Evolutionary conservation across 2,888 invertebrate genomes (phyloP).

Genomic region (Alitta virens): DNA sequence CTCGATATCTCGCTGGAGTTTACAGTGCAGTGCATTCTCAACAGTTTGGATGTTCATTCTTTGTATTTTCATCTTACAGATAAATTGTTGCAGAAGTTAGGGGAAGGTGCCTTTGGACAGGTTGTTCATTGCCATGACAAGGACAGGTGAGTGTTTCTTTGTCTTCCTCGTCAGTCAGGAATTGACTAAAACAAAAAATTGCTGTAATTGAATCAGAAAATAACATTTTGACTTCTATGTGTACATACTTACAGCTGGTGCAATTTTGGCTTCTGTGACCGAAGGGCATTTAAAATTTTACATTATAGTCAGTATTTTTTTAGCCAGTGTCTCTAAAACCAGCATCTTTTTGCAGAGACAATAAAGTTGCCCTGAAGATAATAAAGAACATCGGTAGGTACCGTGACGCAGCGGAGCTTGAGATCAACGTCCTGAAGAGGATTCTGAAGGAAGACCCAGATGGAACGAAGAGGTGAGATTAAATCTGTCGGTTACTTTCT

Average conservation of each 20-base stretch:
- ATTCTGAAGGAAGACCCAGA: constrained; percentile 86
- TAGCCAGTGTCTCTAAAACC: no score
- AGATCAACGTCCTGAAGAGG: constrained; percentile 97
- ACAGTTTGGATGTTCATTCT: no score
- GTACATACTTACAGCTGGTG: no score
- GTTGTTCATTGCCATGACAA: constrained; percentile 96
- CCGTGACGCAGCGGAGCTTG: constrained; percentile 97
- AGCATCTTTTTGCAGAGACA: no score
- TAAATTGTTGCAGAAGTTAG: constrained; percentile 96
- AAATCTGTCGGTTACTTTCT: no score
- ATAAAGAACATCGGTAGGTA: constrained; percentile 99
- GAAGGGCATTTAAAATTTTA: constrained; percentile 68
- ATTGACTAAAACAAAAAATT: no score
- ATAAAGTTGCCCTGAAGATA: constrained; percentile 80
- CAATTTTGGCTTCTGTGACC: no score
- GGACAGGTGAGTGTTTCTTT: constrained; percentile 74
- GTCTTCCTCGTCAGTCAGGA: no score
- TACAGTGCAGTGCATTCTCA: no score
- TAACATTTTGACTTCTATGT: no score
- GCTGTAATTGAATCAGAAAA: no score
- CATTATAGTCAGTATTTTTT: neutral
- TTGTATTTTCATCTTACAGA: constrained; percentile 65
- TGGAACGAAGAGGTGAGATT: constrained; percentile 86
- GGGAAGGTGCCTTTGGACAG: constrained; percentile 99
- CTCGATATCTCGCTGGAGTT: no score